Evolutionary conservation across 2,888 invertebrate genomes (phyloP).

Genomic region (Hemithea aestivaria): DNA sequence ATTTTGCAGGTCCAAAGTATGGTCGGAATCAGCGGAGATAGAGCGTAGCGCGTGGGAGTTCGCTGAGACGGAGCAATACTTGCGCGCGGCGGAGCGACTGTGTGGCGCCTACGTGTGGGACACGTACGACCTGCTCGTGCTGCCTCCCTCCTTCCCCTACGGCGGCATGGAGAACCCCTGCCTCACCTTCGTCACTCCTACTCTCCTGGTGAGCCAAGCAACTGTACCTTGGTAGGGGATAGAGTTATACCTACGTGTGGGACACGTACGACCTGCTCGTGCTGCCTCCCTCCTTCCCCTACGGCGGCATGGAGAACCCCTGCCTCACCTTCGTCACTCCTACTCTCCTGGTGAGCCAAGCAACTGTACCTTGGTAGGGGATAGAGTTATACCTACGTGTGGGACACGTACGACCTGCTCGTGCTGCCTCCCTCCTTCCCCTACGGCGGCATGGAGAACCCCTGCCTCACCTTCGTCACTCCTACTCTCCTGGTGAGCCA

Average conservation of each 20-base stretch:
- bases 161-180: conserved; percentile 99
- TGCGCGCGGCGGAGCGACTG: conserved; percentile 88
- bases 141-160: conserved; percentile 96
- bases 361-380: no score
- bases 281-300: conserved; percentile 95
- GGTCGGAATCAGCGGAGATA: conserved; percentile 92
- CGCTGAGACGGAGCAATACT: conserved; percentile 89
- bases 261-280: conserved; percentile 93
- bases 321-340: conserved; percentile 97
- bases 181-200: conserved; percentile 96
- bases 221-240: no score
- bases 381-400: conserved; percentile 92
- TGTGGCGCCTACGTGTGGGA: conserved; percentile 96
- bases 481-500: conserved; percentile 92
- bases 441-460: conserved; percentile 98
- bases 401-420: conserved; percentile 93
- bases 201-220: conserved; percentile 89
- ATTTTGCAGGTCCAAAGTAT: conserved; percentile 84
- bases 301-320: conserved; percentile 98
- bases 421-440: conserved; percentile 96
- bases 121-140: conserved; percentile 91
- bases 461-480: conserved; percentile 96
- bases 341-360: conserved; percentile 89
- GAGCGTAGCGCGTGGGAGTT: conserved; percentile 94
- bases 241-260: conserved; percentile 96